Base-by-base conservation (phyloP, 2,888 invertebrate species). In the Yponomeuta plumbellus region DNA sequence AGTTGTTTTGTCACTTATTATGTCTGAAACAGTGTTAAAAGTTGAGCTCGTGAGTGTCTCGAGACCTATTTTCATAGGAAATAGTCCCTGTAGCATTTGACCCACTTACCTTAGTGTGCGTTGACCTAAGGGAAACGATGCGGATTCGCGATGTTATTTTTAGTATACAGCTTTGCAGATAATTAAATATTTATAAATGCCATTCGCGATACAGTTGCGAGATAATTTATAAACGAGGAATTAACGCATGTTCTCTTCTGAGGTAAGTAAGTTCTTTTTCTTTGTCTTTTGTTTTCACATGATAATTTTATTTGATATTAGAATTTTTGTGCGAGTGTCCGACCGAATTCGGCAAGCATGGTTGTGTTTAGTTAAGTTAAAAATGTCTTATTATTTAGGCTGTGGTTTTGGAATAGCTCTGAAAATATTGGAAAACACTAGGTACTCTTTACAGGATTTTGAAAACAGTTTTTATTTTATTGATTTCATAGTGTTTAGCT, bases 81-180 rank as follows among this genome's bases (percentile, higher is more conserved):
- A 76, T 79, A 77, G 75, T 80, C 74, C 79, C 81, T 78, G 80
- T 81, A 86, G 81, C 80, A 81, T 88, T 84, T 91, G 91, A 91
- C 91, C 91, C 89, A 91, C 79, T 84, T 91, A 82, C 79, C 76
- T 75, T 80, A 77, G 83, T 88, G 86, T 87, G 85, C 88, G 86
- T 86, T 90, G 91, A 91, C 91, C 90, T 89, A 88, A 86, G 72
- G 80, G 79, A 78, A 77, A 79, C 83, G 86, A 85, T 88, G 88
- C 88, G 88, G 90, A 89, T 84, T 65, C 23, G 59, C 81, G 80
- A 84, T 85, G 89, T 86, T 90, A 90, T 90, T 89, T 90, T 88
- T 90, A 89, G 87, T 81, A 83, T 83, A 85, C 81, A 84, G 87
- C 85, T 87, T 87, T 88, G 91, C 89, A 87, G 89, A 85, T 88